Evolutionary conservation across 1,140 invertebrate genomes (phyloP).

Genomic region (Himalopsyche phryganea): DNA sequence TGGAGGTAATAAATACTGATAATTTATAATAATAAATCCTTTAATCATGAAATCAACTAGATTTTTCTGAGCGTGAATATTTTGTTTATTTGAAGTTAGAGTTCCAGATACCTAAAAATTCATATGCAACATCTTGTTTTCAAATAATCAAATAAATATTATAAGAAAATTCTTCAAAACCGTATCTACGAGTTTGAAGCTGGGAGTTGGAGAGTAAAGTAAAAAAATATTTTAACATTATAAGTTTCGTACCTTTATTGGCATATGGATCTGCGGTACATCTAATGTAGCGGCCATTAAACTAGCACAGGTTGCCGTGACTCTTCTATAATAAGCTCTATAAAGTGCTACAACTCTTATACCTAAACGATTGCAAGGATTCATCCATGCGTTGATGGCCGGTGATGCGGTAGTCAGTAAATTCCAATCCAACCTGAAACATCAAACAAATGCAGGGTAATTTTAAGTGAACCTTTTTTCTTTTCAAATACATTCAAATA

Average conservation of each 20-base stretch:
- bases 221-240: no score
- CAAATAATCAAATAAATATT: no score
- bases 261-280: constrained; percentile 74
- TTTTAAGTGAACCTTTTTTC: background rate
- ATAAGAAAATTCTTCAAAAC: no score
- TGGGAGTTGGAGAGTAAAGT: no score
- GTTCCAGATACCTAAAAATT: no score
- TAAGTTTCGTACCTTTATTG: constrained; percentile 71
- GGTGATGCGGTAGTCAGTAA: constrained; percentile 92
- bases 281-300: constrained; percentile 94
- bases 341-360: constrained; percentile 78
- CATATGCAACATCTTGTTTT: no score
- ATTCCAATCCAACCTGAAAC: constrained; percentile 87
- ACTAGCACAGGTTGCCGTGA: constrained; percentile 86
- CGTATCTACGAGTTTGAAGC: no score
- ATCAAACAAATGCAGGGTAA: background rate
- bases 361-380: constrained; percentile 85
- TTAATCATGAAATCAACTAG: no score
- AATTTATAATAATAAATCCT: no score
- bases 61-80: no score
- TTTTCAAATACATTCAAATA: background rate
- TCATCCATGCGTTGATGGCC: constrained; percentile 96
- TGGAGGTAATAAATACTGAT: no score
- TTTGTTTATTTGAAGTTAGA: no score
- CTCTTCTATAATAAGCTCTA: constrained; percentile 69